Conservation (phyloP, 1,140 invertebrate genomes). For the Tetragnatha versicolor region DNA sequence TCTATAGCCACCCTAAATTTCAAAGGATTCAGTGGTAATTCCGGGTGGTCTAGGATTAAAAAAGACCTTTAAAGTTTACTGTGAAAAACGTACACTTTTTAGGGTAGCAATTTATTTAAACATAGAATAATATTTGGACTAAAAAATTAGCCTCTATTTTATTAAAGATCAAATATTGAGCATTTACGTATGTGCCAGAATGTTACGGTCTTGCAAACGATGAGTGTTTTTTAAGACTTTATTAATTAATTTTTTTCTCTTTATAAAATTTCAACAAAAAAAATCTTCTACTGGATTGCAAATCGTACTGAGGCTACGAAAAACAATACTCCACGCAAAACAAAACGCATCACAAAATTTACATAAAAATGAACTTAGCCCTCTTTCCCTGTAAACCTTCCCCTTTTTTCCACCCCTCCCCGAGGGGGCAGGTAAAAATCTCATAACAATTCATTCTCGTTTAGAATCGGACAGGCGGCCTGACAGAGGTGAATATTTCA, state of each 20-base stretch:
- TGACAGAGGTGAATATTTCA: conserved; percentile 36
- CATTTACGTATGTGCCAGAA: too few relatives aligned
- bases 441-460: conserved; percentile 45
- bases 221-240: not conserved
- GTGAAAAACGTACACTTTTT: too few relatives aligned
- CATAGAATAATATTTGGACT: too few relatives aligned
- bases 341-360: not conserved
- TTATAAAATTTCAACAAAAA: not conserved
- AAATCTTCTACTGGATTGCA: not conserved
- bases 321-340: too few relatives aligned
- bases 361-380: not conserved
- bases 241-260: not conserved
- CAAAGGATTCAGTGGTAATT: too few relatives aligned
- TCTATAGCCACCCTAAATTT: too few relatives aligned
- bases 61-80: too few relatives aligned
- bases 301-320: too few relatives aligned
- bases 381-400: not conserved
- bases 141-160: too few relatives aligned
- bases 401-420: not conserved
- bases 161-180: too few relatives aligned
- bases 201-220: not conserved
- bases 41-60: too few relatives aligned
- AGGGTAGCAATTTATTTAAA: too few relatives aligned
- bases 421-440: conserved; percentile 1
- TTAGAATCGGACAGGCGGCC: not conserved